Conservation (phyloP, 1,140 invertebrate species). For the Lethrus apterus region DNA sequence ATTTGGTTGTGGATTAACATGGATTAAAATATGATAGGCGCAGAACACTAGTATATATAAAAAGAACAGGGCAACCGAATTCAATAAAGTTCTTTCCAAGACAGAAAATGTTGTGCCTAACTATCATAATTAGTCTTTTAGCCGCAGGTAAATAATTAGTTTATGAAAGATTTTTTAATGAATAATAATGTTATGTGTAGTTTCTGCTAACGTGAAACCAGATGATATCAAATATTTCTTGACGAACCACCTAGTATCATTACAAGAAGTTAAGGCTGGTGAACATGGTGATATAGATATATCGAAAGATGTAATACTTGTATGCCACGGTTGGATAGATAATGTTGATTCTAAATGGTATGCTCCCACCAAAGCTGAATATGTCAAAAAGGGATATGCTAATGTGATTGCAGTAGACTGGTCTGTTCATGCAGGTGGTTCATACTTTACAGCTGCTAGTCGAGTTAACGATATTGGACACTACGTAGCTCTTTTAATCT, state of each 20-base stretch:
- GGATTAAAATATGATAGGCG: too few relatives aligned
- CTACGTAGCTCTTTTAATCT: neutral
- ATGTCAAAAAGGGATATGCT: neutral
- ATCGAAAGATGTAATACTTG: neutral
- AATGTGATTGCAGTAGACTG: slow-evolving; percentile 12
- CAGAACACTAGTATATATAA: too few relatives aligned
- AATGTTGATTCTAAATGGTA: neutral
- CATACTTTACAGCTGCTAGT: neutral
- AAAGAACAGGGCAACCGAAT: too few relatives aligned
- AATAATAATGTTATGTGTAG: too few relatives aligned
- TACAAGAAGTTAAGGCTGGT: neutral
- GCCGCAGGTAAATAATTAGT: too few relatives aligned
- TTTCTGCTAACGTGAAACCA: neutral
- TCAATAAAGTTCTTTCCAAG: too few relatives aligned
- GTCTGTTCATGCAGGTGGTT: slow-evolving; percentile 3
- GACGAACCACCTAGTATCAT: neutral
- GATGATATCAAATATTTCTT: slow-evolving; percentile 3
- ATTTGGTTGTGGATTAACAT: too few relatives aligned
- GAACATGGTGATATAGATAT: neutral
- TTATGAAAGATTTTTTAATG: too few relatives aligned
- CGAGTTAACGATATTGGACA: neutral
- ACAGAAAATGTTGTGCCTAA: too few relatives aligned
- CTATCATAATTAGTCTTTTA: too few relatives aligned
- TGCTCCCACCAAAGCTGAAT: neutral
- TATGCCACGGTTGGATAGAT: slow-evolving; percentile 7